A percentile compares a stretch with the other conserved stretches of the same genome.
Conservation (phyloP, 2,113 vertebrate genomes). For the Eulacestoma nigropectus region DNA sequence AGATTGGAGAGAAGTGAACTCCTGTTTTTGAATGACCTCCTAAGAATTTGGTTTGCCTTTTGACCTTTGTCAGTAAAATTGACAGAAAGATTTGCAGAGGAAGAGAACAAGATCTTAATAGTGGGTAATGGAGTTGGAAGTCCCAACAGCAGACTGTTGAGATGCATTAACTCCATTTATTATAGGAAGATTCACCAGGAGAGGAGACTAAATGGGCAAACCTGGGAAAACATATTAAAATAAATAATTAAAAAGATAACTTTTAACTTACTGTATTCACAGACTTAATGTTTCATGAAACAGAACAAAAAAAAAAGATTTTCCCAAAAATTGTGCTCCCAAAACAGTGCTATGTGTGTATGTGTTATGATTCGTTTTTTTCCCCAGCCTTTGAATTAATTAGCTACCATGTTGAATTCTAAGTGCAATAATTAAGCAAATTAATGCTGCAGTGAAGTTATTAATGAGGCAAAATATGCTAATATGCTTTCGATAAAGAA, state of each 20-base stretch:
- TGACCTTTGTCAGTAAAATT: not conserved
- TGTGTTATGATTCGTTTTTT: slow-evolving; percentile 62
- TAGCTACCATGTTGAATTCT: slow-evolving; percentile 77
- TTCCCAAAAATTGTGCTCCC: not conserved
- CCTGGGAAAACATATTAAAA: slow-evolving; percentile 15
- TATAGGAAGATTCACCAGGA: slow-evolving; percentile 13
- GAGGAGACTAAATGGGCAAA: slow-evolving; percentile 15
- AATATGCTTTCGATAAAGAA: slow-evolving; percentile 78
- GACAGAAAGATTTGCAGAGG: slow-evolving; percentile 1
- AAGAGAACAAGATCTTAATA: slow-evolving; percentile 15
- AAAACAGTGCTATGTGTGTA: not conserved
- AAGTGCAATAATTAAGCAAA: slow-evolving; percentile 81
- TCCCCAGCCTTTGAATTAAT: slow-evolving; percentile 69
- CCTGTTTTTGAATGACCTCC: not conserved
- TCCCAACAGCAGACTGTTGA: not conserved
- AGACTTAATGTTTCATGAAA: slow-evolving; percentile 16
- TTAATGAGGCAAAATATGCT: slow-evolving; percentile 84
- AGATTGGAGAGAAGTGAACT: not conserved
- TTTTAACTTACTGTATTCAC: slow-evolving; percentile 4
- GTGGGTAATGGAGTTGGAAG: slow-evolving; percentile 28
- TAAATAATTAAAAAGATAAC: slow-evolving; percentile 27
- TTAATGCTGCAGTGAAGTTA: slow-evolving; percentile 80
- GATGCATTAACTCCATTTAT: slow-evolving; percentile 26
- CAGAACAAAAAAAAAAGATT: not conserved
- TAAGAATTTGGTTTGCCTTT: not conserved